Evolutionary conservation across 2,888 invertebrate species (phyloP), one percentile per base, ranked within the genome.

Genomic region (Pachliopta kotzebuea): DNA sequence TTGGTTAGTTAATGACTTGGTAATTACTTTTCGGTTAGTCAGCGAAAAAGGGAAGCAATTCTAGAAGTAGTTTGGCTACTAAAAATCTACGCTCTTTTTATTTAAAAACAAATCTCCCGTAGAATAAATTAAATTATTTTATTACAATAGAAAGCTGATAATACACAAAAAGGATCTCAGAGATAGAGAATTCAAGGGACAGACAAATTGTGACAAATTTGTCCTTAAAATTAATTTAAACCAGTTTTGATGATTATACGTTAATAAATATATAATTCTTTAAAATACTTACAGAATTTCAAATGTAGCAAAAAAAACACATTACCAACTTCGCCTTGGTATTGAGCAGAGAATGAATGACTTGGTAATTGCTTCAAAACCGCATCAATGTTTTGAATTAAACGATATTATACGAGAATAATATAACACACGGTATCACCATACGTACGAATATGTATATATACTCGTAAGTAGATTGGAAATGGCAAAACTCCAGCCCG

Each of bases 11-110:
- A 68, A 76, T 73, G 73, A 79, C 76, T 72, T 74, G 71, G 74
- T 84, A 85, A 86, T 85, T 83, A 80, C 77, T 82, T 37, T 84
- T 85, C 72, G 75, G 74, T 81, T 80, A 78, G 77, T 71, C 64
- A 67, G 72, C 68, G 68, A 31, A 53, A 37, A 14, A 21, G 49
- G 26, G 37, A 50, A 56, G 52, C 18, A 11, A 23, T n/a, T 37
- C 52, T 42, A 20, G 24, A 56, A 56, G 52, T 57, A 52, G 49
- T 62, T 56, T 9, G 18, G 49, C 23, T 56, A 20, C 29, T 56
- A 55, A 49, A 62, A 62, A 21, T 52, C n/a, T n/a, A n/a, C 14
- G 50, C 50, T 20, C 11, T n/a, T 21, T 45, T 45, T 37, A 14
- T 37, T 14, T 14, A 2, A 37, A 8, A 37, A 8, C 7, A 8